Evolutionary conservation across 2,113 vertebrate species (phyloP).

Genomic region (Micronisus gabar): DNA sequence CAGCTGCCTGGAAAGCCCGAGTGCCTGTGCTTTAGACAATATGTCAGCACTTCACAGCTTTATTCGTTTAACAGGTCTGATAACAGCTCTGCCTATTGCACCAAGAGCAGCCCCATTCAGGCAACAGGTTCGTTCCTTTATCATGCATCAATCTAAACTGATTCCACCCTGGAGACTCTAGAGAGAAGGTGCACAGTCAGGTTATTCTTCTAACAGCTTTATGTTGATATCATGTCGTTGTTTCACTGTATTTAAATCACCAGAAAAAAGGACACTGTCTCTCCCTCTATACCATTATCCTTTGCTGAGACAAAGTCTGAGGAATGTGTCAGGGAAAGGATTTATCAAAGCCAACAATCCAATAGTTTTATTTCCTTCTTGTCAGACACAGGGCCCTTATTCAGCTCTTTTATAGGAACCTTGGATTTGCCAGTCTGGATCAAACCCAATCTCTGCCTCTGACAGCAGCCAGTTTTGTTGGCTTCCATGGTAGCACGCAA

Average conservation of each 20-base stretch:
- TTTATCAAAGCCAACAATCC: slow-evolving; percentile 53
- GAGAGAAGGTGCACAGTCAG: not conserved
- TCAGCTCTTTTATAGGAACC: not conserved
- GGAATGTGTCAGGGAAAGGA: slow-evolving; percentile 17
- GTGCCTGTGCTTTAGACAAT: not conserved
- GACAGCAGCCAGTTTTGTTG: not conserved
- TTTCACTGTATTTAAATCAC: slow-evolving; percentile 52
- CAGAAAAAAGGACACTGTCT: not conserved
- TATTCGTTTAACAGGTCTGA: slow-evolving; percentile 54
- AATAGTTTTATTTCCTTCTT: slow-evolving; percentile 42
- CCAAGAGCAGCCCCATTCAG: not conserved
- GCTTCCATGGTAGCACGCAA: not conserved
- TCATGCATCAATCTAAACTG: slow-evolving; percentile 25
- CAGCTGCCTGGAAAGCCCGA: not conserved
- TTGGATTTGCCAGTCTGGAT: not conserved
- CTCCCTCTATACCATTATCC: not conserved
- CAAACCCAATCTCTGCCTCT: not conserved
- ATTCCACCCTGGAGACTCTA: slow-evolving; percentile 1
- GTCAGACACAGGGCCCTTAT: slow-evolving; percentile 2
- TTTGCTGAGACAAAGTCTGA: slow-evolving; percentile 29
- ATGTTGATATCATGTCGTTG: not conserved
- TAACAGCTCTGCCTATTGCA: slow-evolving; percentile 45
- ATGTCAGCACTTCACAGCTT: slow-evolving; percentile 51
- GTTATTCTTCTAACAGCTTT: slow-evolving; percentile 21
- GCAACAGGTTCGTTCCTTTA: slow-evolving; percentile 15